Percentiles rank a stretch among this genome's conserved stretches.
These are phyloP conservation scores for Emmelina monodactyla DNA, from an alignment of 2,888 invertebrate species.

Conservation along the genomic window DNA sequence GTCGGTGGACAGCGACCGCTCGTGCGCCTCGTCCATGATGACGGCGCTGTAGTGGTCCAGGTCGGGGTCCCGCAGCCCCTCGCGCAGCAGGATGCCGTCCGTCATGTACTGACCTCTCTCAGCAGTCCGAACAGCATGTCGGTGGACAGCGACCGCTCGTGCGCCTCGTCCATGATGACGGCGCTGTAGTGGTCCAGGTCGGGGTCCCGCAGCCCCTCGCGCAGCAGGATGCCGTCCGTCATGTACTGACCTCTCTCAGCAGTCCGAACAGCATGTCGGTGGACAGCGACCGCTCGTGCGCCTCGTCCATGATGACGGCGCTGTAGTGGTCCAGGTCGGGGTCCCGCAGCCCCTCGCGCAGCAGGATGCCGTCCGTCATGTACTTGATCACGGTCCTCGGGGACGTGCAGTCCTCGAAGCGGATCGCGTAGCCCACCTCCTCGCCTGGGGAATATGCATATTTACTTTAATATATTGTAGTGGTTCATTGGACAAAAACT, in stretches of 20 bases:
- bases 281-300: slow-evolving; percentile 96
- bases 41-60: slow-evolving; percentile 96
- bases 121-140: slow-evolving; percentile 97
- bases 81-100: slow-evolving; percentile 95
- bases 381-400: slow-evolving; percentile 95
- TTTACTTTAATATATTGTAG: no score
- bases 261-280: slow-evolving; percentile 98
- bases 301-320: slow-evolving; percentile 99
- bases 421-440: slow-evolving; percentile 98
- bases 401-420: slow-evolving; percentile 98
- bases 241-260: slow-evolving; percentile 80
- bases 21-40: slow-evolving; percentile 99
- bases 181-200: slow-evolving; percentile 98
- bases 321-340: slow-evolving; percentile 97
- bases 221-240: slow-evolving; percentile 93
- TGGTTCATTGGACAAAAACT: no score
- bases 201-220: slow-evolving; percentile 95
- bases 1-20: slow-evolving; percentile 96
- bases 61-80: slow-evolving; percentile 95
- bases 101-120: slow-evolving; percentile 97
- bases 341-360: slow-evolving; percentile 95
- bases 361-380: slow-evolving; percentile 99
- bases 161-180: slow-evolving; percentile 99
- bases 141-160: slow-evolving; percentile 96
- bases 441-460: slow-evolving; percentile 72